Percentiles rank a stretch among this genome's conserved stretches.
These are phyloP conservation scores for Anastrepha obliqua DNA, from an alignment of 1,140 invertebrate genomes.

Conservation along the genomic window DNA sequence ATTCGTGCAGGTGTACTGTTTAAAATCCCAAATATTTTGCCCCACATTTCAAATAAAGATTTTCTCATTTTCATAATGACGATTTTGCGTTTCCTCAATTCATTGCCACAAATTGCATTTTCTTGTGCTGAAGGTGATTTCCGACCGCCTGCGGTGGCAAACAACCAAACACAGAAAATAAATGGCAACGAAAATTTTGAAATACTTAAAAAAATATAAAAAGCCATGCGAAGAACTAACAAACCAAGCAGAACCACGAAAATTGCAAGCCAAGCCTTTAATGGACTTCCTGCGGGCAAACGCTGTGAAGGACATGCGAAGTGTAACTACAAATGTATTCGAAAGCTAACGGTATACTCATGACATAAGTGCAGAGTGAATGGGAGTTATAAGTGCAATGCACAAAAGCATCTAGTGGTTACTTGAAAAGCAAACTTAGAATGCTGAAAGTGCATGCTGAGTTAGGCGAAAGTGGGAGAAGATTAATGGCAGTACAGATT, in stretches of 20 bases:
- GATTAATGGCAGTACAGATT: background rate
- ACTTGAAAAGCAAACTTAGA: background rate
- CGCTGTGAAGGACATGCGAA: constrained; percentile 25
- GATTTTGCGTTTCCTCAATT: background rate
- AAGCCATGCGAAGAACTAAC: background rate
- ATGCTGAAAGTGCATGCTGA: background rate
- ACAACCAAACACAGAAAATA: background rate
- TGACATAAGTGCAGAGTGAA: background rate
- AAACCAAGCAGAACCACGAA: constrained; percentile 20
- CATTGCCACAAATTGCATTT: constrained; percentile 41
- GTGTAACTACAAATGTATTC: background rate
- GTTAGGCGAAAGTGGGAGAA: too few relatives aligned
- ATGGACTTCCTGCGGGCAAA: constrained; percentile 27
- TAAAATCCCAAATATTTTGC: too few relatives aligned
- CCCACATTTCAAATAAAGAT: too few relatives aligned
- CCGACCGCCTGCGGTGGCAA: background rate
- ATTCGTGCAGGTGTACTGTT: too few relatives aligned
- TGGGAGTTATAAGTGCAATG: background rate
- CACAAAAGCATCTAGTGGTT: constrained; percentile 3
- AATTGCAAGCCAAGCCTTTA: constrained; percentile 3
- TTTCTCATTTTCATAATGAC: constrained; percentile 8
- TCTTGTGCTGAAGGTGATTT: background rate
- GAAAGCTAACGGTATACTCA: background rate
- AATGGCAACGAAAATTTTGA: background rate
- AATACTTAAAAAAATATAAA: background rate